Evolutionary conservation across 2,797 vertebrate genomes (phyloP).

Genomic region (Picus viridis): DNA sequence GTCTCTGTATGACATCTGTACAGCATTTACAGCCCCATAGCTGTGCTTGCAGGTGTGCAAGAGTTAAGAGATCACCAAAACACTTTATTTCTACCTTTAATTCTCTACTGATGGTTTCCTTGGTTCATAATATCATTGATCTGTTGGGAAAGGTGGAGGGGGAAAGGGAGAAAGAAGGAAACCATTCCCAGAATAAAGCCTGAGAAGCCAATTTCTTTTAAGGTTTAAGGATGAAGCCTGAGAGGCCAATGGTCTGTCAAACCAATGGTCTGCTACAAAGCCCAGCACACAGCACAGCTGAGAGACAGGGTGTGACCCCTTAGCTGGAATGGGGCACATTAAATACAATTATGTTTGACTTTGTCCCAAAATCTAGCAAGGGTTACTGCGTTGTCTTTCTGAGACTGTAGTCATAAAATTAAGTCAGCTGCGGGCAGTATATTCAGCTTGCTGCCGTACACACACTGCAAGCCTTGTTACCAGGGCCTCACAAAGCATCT

Average conservation of each 20-base stretch:
- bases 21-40: background rate
- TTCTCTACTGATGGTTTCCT: background rate
- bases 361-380: conserved; percentile 41
- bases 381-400: conserved; percentile 52
- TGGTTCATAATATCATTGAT: background rate
- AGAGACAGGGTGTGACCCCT: background rate
- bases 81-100: background rate
- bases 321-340: background rate
- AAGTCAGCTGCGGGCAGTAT: conserved; percentile 61
- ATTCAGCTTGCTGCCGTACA: conserved; percentile 66
- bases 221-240: background rate
- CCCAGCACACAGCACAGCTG: background rate
- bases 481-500: conserved; percentile 80
- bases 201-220: fast-evolving
- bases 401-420: conserved; percentile 55
- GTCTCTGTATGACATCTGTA: background rate
- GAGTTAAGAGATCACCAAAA: background rate
- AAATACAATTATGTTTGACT: background rate
- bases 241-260: background rate
- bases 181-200: background rate
- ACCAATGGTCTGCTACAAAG: background rate
- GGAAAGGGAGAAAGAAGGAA: background rate
- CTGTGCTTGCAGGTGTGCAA: background rate
- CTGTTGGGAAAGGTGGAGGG: background rate
- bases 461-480: conserved; percentile 83